Evolutionary conservation across 2,113 vertebrate species (phyloP).

Genomic region (Chaetura pelagica): DNA sequence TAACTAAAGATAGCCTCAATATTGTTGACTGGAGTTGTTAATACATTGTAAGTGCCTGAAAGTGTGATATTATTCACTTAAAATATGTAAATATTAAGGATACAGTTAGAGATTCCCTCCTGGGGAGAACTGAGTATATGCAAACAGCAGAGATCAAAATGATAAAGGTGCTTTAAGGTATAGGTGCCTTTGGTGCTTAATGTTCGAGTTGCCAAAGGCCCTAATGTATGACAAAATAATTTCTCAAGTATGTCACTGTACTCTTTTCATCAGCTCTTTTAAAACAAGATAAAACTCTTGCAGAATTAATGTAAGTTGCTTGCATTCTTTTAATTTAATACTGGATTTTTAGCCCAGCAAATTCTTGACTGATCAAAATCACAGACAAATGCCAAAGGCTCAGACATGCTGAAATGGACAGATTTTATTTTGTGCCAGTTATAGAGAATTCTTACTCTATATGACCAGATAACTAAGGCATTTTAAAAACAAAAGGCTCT

Average conservation of each 20-base stretch:
- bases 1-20: not conserved
- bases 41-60: not conserved
- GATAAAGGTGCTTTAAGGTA: not conserved
- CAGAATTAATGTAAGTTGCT: not conserved
- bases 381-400: not conserved
- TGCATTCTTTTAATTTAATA: not conserved
- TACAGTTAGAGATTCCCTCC: not conserved
- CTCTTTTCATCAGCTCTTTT: not conserved
- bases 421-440: not conserved
- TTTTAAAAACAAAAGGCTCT: not conserved
- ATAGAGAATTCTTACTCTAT: not conserved
- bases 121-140: not conserved
- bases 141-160: not conserved
- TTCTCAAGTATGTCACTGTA: not conserved
- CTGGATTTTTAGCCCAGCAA: not conserved
- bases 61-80: not conserved
- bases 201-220: not conserved
- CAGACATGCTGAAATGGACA: not conserved
- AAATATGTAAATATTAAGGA: not conserved
- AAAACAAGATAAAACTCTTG: not conserved
- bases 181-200: not conserved
- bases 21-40: not conserved
- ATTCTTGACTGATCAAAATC: not conserved
- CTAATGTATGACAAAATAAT: not conserved
- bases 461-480: not conserved